Base-by-base conservation (phyloP, 2,797 vertebrate genomes). In the Harpagifer antarcticus region DNA sequence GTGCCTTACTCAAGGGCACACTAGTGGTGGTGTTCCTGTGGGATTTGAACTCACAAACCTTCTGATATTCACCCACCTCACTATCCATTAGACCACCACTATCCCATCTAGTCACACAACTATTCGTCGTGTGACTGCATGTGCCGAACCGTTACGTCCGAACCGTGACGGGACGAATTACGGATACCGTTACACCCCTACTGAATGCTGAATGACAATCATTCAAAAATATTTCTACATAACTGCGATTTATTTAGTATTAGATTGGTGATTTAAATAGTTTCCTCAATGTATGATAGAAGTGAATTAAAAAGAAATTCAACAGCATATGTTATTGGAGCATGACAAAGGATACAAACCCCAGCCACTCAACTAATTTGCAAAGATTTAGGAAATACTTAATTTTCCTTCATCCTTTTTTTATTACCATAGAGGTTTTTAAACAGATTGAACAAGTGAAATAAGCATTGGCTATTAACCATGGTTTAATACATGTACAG, bases 381-480 rank as follows among this genome's bases (percentile, higher is more conserved):
- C 54, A 31, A 61, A 49, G 16, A 55, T 11, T 50, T 56, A 49
- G 19, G 3, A 69, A 31, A 23, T 52, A 47, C 20, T 47, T 74
- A 17, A 66, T 53, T 37, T 37, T 62, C 45, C 58, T 27, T 27
- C 0, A 9, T 55, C 66, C 4, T 17, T 14, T 20, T 44, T 68
- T 78, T 78, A 56, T 48, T 63, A 31, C 52, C 40, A 20, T 5
- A 4, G 44, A 31, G 33, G 43, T 14, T 58, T 63, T 63, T 44
- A 53, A 72, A 44, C 31, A 68, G 68, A 58, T 68, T 23, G 27
- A 45, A 37, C 33, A 37, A 37, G 6, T 37, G 33, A 37, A 37
- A 37, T 37, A 37, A 37, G 33, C 33, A 9, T 37, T 37, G 33
- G 33, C 8, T 37, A 37, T 37, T 37, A 7, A 37, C 8, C 7